These are phyloP conservation scores for Xestia xanthographa DNA, from an alignment of 2,888 invertebrate genomes.

Conservation along the genomic window DNA sequence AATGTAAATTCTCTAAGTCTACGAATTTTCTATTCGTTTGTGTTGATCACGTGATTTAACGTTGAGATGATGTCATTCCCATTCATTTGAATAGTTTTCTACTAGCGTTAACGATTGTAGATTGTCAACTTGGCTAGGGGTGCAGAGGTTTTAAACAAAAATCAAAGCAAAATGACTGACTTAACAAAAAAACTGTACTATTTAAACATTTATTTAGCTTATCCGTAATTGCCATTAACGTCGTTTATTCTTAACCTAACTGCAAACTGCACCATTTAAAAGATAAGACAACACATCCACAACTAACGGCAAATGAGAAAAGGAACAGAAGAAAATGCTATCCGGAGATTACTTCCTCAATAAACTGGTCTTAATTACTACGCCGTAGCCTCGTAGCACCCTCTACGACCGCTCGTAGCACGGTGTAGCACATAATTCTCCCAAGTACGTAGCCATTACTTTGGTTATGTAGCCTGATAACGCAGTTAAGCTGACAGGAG, in stretches of 20 bases:
- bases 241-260: background rate
- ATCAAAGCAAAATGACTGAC: background rate
- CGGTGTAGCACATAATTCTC: constrained; percentile 63
- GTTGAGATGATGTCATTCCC: too few relatives aligned
- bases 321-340: constrained; percentile 58
- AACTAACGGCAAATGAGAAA: constrained; percentile 52
- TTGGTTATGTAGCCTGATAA: constrained; percentile 62
- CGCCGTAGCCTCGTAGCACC: constrained; percentile 61
- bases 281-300: constrained; percentile 22
- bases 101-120: too few relatives aligned
- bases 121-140: too few relatives aligned
- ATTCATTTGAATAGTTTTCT: too few relatives aligned
- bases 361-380: constrained; percentile 64
- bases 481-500: constrained; percentile 46
- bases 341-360: constrained; percentile 66
- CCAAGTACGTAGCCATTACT: constrained; percentile 64
- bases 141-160: background rate
- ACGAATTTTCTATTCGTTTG: too few relatives aligned
- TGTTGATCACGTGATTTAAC: too few relatives aligned
- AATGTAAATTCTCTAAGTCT: too few relatives aligned
- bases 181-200: background rate
- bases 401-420: constrained; percentile 58
- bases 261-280: constrained; percentile 25
- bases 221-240: background rate
- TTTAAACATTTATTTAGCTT: background rate